Evolutionary conservation across 2,113 vertebrate species (phyloP), one percentile per base, ranked within the genome.

Genomic region (Trogon surrucura): DNA sequence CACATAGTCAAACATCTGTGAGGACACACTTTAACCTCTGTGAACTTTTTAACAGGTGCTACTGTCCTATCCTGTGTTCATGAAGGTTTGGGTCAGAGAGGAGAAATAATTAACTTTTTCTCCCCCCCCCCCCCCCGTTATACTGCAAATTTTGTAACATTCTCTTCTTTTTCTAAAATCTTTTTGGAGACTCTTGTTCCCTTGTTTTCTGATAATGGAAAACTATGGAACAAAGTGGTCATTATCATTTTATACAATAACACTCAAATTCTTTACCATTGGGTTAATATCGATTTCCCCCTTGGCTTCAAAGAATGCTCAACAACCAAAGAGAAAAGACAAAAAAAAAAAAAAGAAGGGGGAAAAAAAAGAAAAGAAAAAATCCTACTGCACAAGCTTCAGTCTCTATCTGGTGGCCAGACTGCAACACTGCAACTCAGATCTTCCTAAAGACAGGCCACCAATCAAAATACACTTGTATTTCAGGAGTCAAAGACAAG

Each of bases 351-450:
- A 47, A 57, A 27, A 6, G 10, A 36, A 4, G 15, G 5, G 21
- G 4, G 48, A 73, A 8, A 48, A 36, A 5, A 19, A 26, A 41
- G 15, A 4, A 62, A 48, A 44, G 16, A 8, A 32, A 89, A 92
- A 64, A 7, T 65, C 16, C 17, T n/a, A 14, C 54, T 89, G 29
- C 86, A 61, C 48, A 85, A 85, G 82, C 88, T 71, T 61, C 71
- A 94, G 96, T 97, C 96, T 96, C 96, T 97, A 96, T 96, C 96
- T 95, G 88, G 85, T 97, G 96, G 96, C 60, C 94, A 96, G 71
- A 90, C 2, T 50, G 85, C 38, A 83, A 93, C 57, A 97, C 34
- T 97, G 92, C 95, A 96, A 84, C 34, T 64, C 67, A 64, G 51
- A 58, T 56, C 36, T 62, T 61, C 58, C 71, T 14, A 32, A 91